Conservation (phyloP, 2,888 invertebrate species). For the Osedax fenrisi region DNA sequence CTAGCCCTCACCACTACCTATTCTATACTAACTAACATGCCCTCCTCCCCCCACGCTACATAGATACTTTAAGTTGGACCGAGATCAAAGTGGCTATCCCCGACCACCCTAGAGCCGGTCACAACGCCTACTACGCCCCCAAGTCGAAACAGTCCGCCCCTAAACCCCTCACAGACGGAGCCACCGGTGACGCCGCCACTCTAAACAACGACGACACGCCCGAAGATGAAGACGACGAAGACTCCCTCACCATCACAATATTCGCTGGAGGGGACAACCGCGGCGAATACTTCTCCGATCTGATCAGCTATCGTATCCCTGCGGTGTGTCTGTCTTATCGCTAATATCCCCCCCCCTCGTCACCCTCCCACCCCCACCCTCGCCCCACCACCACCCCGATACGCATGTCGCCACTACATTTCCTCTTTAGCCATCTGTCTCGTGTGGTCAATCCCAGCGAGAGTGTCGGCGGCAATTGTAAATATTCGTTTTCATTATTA, state of each 20-base stretch:
- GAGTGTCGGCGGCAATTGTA: no score
- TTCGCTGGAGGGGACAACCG: background rate
- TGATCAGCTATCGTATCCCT: background rate
- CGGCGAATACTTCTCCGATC: background rate
- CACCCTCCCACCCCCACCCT: no score
- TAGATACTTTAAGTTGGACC: background rate
- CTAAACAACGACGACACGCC: background rate
- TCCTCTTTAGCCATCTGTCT: no score
- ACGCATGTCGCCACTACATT: no score
- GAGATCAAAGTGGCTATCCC: background rate
- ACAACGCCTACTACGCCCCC: background rate
- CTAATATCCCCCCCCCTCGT: no score
- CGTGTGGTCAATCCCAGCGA: no score
- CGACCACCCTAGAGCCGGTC: background rate
- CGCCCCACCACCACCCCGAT: no score
- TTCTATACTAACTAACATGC: no score
- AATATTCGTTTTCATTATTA: no score
- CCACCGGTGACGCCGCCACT: background rate
- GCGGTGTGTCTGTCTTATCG: background rate
- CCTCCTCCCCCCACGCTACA: no score
- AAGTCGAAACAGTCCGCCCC: background rate
- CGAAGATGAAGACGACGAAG: background rate
- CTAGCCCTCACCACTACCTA: no score
- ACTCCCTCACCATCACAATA: background rate
- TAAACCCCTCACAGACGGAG: no score